These are phyloP conservation scores for Chlorospingus semifuscus DNA, from an alignment of 2,797 vertebrate species.

Conservation along the genomic window DNA sequence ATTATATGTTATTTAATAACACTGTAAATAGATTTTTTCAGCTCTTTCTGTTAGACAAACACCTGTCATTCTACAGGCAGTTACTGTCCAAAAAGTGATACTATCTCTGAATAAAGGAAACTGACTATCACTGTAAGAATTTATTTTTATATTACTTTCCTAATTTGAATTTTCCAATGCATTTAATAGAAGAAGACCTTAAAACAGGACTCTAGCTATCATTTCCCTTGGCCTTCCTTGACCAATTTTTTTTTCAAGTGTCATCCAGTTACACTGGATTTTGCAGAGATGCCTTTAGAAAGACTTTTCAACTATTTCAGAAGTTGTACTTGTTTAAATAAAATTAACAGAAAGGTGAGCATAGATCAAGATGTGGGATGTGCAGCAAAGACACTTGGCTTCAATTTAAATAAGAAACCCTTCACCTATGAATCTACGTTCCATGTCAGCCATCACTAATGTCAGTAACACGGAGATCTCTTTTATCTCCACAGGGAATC, in stretches of 20 bases:
- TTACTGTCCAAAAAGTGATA: background rate
- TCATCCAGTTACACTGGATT: background rate
- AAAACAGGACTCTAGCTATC: background rate
- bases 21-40: background rate
- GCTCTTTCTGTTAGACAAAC: background rate
- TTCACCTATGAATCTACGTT: background rate
- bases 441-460: background rate
- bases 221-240: background rate
- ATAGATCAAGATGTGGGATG: background rate
- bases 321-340: background rate
- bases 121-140: background rate
- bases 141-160: background rate
- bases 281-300: background rate
- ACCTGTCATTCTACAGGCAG: background rate
- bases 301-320: background rate
- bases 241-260: background rate
- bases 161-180: background rate
- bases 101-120: background rate
- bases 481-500: background rate
- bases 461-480: background rate
- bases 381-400: background rate
- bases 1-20: background rate
- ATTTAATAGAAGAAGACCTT: background rate
- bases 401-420: background rate
- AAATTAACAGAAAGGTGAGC: background rate